Evolutionary conservation across 2,797 vertebrate genomes (phyloP).

Genomic region (Fringilla coelebs): DNA sequence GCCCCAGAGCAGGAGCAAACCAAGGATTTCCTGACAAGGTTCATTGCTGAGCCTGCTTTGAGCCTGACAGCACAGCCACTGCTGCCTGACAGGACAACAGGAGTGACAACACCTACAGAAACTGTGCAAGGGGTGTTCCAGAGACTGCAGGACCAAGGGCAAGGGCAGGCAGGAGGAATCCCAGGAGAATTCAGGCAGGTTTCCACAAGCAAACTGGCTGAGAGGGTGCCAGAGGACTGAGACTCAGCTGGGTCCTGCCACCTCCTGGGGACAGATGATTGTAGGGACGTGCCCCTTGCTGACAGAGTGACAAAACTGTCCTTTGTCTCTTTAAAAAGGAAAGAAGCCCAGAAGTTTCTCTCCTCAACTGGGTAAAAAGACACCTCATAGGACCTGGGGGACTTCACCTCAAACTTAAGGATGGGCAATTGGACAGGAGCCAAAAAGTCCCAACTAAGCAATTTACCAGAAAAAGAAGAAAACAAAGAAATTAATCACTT

Average conservation of each 20-base stretch:
- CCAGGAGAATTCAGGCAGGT: background rate
- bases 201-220: background rate
- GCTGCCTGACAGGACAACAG: background rate
- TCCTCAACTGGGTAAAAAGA: background rate
- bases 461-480: background rate
- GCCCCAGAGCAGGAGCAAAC: background rate
- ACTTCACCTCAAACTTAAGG: background rate
- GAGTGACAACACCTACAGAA: background rate
- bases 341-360: background rate
- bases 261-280: background rate
- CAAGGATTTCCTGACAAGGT: background rate
- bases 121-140: fast-evolving
- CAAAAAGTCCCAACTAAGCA: background rate
- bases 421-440: background rate
- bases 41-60: background rate
- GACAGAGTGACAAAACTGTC: background rate
- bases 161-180: background rate
- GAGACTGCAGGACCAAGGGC: background rate
- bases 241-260: background rate
- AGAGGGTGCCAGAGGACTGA: background rate
- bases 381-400: background rate
- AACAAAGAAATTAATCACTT: background rate
- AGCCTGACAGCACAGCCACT: background rate
- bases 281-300: background rate
- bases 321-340: background rate